Evolutionary conservation across 2,797 vertebrate species (phyloP).

Genomic region (Tokudaia muenninki): DNA sequence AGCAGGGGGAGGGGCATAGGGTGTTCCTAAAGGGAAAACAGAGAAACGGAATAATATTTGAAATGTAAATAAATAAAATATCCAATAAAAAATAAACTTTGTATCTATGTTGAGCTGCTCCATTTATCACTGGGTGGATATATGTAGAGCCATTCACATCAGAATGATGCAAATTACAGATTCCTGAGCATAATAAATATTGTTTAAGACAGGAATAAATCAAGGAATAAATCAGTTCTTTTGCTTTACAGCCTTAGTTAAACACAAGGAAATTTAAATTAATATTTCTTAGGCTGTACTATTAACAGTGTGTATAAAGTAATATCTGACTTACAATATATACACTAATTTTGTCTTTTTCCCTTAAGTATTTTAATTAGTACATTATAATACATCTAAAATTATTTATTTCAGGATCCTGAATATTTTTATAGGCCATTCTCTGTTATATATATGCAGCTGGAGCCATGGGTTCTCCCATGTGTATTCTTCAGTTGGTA

Average conservation of each 20-base stretch:
- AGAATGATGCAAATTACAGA: background rate
- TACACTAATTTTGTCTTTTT: slow-evolving; percentile 19
- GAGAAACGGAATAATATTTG: no score
- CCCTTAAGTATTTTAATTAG: slow-evolving; percentile 14
- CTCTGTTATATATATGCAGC: no score
- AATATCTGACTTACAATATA: background rate
- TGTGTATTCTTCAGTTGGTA: no score
- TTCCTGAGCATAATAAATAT: background rate
- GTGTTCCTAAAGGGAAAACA: no score
- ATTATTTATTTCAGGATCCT: slow-evolving; percentile 3
- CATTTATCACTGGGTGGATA: background rate
- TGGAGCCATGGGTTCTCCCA: no score
- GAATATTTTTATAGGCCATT: no score
- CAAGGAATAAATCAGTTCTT: background rate
- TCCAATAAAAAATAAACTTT: background rate
- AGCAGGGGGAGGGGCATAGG: no score
- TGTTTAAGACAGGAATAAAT: background rate
- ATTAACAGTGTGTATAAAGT: background rate
- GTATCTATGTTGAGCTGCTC: fast-evolving
- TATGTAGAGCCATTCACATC: background rate
- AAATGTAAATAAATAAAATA: no score
- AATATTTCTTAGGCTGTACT: background rate
- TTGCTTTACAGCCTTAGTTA: background rate
- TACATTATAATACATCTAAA: background rate
- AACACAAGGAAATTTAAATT: background rate